Percentiles rank a stretch among this genome's conserved stretches.
These are phyloP conservation scores for Oxystoma pomonae DNA, from an alignment of 2,888 invertebrate genomes.

Conservation along the genomic window DNA sequence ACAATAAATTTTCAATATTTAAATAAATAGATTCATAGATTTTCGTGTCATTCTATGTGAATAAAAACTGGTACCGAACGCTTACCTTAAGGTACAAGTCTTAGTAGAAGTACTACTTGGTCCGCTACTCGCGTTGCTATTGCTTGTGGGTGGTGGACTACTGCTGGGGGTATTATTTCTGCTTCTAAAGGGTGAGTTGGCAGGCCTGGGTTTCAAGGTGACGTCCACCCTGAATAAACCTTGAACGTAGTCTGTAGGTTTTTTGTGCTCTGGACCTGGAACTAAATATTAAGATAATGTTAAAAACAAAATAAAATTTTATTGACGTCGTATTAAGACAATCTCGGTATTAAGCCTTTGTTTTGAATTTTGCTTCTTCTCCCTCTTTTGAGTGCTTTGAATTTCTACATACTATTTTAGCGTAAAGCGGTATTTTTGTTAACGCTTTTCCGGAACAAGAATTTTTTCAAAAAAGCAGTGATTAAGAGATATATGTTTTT, in stretches of 20 bases:
- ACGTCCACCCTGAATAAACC: slow-evolving; percentile 61
- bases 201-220: slow-evolving; percentile 49
- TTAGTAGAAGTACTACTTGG: not conserved
- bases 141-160: slow-evolving; percentile 41
- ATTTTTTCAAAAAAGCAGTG: no score
- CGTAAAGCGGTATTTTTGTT: no score
- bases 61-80: no score
- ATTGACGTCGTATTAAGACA: not conserved
- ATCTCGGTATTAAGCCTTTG: no score
- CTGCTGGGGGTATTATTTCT: slow-evolving; percentile 41
- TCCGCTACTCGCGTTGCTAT: slow-evolving; percentile 4
- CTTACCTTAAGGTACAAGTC: not conserved
- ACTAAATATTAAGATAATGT: slow-evolving; percentile 49
- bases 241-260: slow-evolving; percentile 65
- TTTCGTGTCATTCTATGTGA: no score
- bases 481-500: no score
- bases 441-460: no score
- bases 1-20: no score
- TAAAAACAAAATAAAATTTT: not conserved
- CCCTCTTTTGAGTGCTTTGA: no score
- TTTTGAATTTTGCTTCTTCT: no score
- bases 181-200: slow-evolving; percentile 45
- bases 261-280: slow-evolving; percentile 63
- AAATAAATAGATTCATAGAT: no score
- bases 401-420: no score